These are phyloP conservation scores for Anisognathus igniventris DNA, from an alignment of 2,797 vertebrate genomes.

Conservation along the genomic window DNA sequence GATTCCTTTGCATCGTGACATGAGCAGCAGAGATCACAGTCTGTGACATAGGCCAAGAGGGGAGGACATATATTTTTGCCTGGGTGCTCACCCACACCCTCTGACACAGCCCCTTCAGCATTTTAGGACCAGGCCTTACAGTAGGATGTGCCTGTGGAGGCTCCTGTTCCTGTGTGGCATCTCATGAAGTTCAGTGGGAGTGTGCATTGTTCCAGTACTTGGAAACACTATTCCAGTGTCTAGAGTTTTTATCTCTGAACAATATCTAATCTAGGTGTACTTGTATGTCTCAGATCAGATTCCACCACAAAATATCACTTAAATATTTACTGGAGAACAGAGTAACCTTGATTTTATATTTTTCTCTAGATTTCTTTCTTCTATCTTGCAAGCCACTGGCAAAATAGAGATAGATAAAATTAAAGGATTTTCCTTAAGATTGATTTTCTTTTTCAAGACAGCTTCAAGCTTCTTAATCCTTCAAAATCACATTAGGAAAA, in stretches of 20 bases:
- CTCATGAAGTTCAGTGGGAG: background rate
- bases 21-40: background rate
- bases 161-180: background rate
- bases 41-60: background rate
- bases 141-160: background rate
- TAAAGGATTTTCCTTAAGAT: background rate
- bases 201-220: background rate
- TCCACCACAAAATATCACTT: background rate
- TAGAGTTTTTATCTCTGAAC: background rate
- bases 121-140: background rate
- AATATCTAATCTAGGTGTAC: background rate
- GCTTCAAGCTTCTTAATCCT: background rate
- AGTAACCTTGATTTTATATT: background rate
- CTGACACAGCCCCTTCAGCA: background rate
- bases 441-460: background rate
- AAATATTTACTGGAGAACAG: background rate
- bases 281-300: rapidly evolving
- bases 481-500: background rate
- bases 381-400: background rate
- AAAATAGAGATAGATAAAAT: background rate
- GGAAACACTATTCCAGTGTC: background rate
- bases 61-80: background rate
- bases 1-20: background rate
- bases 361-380: background rate
- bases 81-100: background rate